Evolutionary conservation across 35 echinoderm and acorn worm species (phyloP), one percentile per base, ranked within the genome.

Genomic region (Ptychodera flava): DNA sequence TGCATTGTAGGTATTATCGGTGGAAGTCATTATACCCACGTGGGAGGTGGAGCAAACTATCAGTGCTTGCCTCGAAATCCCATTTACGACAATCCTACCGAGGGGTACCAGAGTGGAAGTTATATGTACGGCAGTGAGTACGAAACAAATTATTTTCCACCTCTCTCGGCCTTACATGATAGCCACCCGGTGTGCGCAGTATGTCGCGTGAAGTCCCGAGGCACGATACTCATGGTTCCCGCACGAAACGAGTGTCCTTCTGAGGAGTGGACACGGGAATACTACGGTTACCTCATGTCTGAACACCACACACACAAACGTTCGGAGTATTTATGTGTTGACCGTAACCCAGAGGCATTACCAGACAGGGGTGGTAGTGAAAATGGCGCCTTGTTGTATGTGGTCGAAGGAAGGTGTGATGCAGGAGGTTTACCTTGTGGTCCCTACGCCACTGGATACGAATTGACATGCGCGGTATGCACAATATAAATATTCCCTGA

Each of bases 391-490:
- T 33, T 90, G 1, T 83, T 90, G 12, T 90, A 90, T 30, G 31
- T 78, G 16, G 83, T 85, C 0, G 88, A 90, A 36, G 64, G 36
- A 15, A 15, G 29, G 16, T 90, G 88, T 77, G 16, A 29, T 28
- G 35, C 16, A 30, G 83, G 88, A 29, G 88, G 88, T 0, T 1
- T 90, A 31, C 88, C 88, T n/a, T 90, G 88, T 79, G 77, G 77
- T 1, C 82, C 88, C 37, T 90, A 90, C 79, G 52, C 35, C 10
- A 30, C 77, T 34, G 88, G 88, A 31, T 85, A 33, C 64, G 88
- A 90, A 85, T 16, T 90, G 32, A 90, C 88, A 0, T 90, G 88
- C 32, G 81, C 88, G 32, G 82, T 90, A 1, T 90, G 88, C 77
- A 83, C 86, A n/a, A n/a, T n/a, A n/a, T n/a, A n/a, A n/a, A n/a